Percentiles rank a stretch among this genome's conserved stretches.
Evolutionary conservation across 1,140 invertebrate species (phyloP).

Genomic region (Sesamia nonagrioides): DNA sequence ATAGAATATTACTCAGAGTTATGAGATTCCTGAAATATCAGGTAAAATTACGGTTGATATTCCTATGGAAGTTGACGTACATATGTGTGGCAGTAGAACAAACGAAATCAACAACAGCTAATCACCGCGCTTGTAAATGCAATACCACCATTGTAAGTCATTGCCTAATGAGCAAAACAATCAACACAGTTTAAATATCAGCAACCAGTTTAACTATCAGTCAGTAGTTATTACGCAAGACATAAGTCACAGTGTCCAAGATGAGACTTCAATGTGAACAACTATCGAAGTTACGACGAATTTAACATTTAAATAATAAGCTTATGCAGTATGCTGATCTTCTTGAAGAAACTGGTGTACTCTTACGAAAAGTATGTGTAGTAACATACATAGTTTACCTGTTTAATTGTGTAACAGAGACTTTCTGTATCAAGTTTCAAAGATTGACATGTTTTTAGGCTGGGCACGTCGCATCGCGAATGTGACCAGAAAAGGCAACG

Average conservation of each 20-base stretch:
- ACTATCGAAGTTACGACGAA: conserved; percentile 33
- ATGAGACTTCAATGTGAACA: conserved; percentile 47
- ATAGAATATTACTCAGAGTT: too few relatives aligned
- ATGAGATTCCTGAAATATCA: too few relatives aligned
- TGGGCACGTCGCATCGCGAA: conserved; percentile 55
- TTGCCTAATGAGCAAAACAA: conserved; percentile 19
- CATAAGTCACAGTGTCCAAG: conserved; percentile 25
- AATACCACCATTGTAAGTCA: conserved; percentile 6
- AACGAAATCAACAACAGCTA: background rate
- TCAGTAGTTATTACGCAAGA: conserved; percentile 16
- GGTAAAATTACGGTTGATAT: too few relatives aligned
- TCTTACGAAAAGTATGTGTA: conserved; percentile 5
- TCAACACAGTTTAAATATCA: conserved; percentile 8
- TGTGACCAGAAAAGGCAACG: conserved; percentile 36
- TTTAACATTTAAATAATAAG: conserved; percentile 50
- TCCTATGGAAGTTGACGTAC: background rate
- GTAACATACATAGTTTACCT: conserved; percentile 10
- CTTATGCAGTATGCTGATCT: conserved; percentile 31
- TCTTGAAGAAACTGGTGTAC: conserved; percentile 18
- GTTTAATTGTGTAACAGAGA: conserved; percentile 48
- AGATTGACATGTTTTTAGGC: conserved; percentile 69
- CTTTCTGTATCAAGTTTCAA: conserved; percentile 41
- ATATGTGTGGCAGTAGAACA: conserved; percentile 24
- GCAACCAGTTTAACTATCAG: conserved; percentile 2
- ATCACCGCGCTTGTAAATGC: conserved; percentile 1